These are phyloP conservation scores for Acholoe squamosa DNA, from an alignment of 2,888 invertebrate species.

Conservation along the genomic window DNA sequence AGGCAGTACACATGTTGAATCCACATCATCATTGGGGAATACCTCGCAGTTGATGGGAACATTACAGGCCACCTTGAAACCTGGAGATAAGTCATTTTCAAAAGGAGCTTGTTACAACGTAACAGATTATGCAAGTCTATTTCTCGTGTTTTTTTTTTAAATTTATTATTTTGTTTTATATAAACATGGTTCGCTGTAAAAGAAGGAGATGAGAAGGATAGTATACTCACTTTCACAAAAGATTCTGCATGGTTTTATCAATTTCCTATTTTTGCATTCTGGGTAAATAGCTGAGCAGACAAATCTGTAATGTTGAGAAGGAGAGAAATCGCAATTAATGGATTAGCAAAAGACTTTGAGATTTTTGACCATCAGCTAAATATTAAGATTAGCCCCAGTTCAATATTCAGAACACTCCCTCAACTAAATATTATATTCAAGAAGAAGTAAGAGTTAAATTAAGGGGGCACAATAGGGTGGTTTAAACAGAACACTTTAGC, in stretches of 20 bases:
- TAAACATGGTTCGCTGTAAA: neutral
- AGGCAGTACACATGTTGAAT: neutral
- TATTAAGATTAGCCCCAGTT: too few species aligned
- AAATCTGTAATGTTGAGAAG: slow-evolving; percentile 53
- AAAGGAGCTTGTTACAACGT: neutral
- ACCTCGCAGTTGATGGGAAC: slow-evolving; percentile 39
- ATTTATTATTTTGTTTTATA: neutral
- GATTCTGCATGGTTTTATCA: neutral
- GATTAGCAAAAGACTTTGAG: too few species aligned
- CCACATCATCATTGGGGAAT: slow-evolving; percentile 37
- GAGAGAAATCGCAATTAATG: too few species aligned
- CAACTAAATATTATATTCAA: too few species aligned
- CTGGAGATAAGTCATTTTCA: neutral
- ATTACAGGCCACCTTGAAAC: neutral
- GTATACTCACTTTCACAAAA: slow-evolving; percentile 36
- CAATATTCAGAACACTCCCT: too few species aligned
- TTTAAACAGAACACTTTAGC: too few species aligned
- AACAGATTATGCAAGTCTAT: too few species aligned
- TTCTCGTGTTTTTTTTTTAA: neutral
- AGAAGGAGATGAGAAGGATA: neutral
- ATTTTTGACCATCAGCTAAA: too few species aligned
- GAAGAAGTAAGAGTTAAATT: too few species aligned
- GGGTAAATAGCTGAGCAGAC: slow-evolving; percentile 28
- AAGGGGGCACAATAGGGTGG: too few species aligned
- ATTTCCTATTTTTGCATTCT: neutral